Percentiles rank a stretch among this genome's conserved stretches.
Evolutionary conservation across 2,888 invertebrate genomes (phyloP).

Genomic region (Phlogophora meticulosa): DNA sequence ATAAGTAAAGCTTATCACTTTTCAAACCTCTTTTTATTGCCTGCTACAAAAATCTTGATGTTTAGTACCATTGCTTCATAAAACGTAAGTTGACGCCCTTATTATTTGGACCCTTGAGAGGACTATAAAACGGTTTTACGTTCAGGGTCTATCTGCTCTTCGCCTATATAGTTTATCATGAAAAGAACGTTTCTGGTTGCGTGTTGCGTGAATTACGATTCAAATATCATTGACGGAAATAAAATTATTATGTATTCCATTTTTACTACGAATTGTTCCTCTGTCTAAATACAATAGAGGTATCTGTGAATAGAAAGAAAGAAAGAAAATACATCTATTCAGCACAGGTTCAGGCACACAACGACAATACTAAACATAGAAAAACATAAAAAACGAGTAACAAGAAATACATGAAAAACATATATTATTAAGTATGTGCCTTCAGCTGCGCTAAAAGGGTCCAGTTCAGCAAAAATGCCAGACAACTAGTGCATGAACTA

Average conservation of each 20-base stretch:
- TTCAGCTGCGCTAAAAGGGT: no score
- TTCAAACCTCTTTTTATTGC: conserved; percentile 37
- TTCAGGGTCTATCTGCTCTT: conserved; percentile 32
- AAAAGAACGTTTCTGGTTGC: conserved; percentile 29
- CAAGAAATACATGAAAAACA: no score
- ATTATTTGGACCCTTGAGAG: conserved; percentile 47
- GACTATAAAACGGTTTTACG: conserved; percentile 53
- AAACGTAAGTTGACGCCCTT: conserved; percentile 59
- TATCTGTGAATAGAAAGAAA: no score
- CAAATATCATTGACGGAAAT: conserved; percentile 10
- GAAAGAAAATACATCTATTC: no score
- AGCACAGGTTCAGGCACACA: no score
- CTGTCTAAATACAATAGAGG: no score
- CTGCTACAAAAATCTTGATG: conserved; percentile 32
- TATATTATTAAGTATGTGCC: no score
- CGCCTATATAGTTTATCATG: conserved; percentile 37
- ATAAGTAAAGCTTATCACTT: conserved; percentile 30
- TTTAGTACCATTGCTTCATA: conserved; percentile 54
- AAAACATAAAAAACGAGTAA: no score
- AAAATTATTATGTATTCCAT: conserved; percentile 4
- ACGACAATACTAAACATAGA: no score
- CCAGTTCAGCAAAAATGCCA: no score
- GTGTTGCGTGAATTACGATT: conserved; percentile 16
- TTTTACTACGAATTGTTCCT: no score
- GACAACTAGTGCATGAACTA: no score